Conservation (phyloP, 2,113 vertebrate species). For the Prietella phreatophila region DNA sequence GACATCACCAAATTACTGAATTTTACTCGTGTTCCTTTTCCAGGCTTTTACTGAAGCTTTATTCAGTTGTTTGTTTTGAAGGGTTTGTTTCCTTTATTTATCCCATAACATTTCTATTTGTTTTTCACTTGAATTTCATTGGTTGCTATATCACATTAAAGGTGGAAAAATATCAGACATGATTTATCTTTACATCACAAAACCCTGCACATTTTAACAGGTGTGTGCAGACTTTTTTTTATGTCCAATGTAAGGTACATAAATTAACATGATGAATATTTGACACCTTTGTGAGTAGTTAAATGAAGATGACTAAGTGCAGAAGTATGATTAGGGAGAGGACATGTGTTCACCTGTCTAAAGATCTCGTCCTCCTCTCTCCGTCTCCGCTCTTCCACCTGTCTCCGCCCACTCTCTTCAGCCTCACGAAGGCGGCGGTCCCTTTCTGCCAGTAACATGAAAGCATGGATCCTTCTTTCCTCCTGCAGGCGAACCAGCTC, state of each 20-base stretch:
- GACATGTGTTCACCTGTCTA: conserved; percentile 72
- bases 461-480: conserved; percentile 84
- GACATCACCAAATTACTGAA: no score
- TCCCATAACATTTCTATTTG: no score
- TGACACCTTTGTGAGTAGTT: neutral
- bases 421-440: conserved; percentile 83
- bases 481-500: conserved; percentile 88
- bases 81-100: no score
- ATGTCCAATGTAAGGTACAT: neutral
- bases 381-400: conserved; percentile 78
- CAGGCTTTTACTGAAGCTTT: no score
- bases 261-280: neutral
- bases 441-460: conserved; percentile 83
- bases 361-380: conserved; percentile 87
- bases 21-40: no score
- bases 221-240: neutral
- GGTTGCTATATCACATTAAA: neutral
- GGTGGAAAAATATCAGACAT: neutral
- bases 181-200: neutral
- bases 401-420: conserved; percentile 85
- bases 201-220: neutral
- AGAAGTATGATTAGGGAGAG: neutral
- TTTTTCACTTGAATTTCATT: neutral
- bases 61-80: no score
- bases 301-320: neutral